Evolutionary conservation across 1,140 invertebrate species (phyloP).

Genomic region (Diabrotica undecimpunctata): DNA sequence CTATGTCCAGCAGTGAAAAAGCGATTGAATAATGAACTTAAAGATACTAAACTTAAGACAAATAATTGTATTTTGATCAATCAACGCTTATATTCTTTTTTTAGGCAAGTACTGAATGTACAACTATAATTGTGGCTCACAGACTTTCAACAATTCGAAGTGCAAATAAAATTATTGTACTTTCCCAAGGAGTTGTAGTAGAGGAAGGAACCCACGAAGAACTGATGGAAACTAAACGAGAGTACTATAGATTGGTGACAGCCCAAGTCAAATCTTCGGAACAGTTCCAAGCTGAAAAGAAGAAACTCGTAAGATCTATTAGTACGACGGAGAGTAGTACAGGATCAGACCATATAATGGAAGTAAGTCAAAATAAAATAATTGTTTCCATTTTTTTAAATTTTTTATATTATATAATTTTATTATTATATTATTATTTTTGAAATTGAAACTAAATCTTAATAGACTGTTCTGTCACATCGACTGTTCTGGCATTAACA

Average conservation of each 20-base stretch:
- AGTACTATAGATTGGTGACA: constrained; percentile 73
- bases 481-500: no score
- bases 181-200: constrained; percentile 67
- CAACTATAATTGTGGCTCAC: constrained; percentile 85
- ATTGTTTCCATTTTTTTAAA: no score
- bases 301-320: not conserved
- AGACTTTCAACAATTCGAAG: constrained; percentile 79
- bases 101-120: constrained; percentile 69
- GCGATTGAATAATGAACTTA: no score
- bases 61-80: no score
- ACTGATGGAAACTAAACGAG: constrained; percentile 64
- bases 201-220: constrained; percentile 81
- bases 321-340: not conserved
- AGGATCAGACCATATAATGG: not conserved
- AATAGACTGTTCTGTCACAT: no score
- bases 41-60: no score
- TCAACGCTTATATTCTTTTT: no score
- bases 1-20: no score
- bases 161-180: constrained; percentile 78
- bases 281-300: constrained; percentile 44
- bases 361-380: not conserved
- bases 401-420: no score
- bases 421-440: no score
- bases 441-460: no score
- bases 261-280: constrained; percentile 42